Conservation (phyloP, 2,113 vertebrate genomes). For the Eudyptes chrysolophus region DNA sequence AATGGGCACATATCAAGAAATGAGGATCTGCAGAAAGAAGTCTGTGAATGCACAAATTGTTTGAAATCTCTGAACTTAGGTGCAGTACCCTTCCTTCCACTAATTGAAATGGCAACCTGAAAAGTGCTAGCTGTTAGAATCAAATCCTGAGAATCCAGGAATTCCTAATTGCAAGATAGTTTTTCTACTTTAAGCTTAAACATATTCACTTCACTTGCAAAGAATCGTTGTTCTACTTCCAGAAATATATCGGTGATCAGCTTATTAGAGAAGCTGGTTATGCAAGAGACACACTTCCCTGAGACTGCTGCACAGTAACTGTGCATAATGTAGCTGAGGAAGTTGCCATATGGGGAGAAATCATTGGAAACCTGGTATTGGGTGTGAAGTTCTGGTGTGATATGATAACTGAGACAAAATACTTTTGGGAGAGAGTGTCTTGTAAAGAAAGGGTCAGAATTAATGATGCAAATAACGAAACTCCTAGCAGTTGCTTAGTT, state of each 20-base stretch:
- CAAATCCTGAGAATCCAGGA: background rate
- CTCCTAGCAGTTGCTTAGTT: background rate
- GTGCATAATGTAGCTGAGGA: background rate
- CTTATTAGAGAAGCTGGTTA: background rate
- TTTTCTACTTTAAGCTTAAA: background rate
- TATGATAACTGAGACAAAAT: background rate
- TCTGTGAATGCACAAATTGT: background rate
- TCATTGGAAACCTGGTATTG: background rate
- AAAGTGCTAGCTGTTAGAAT: background rate
- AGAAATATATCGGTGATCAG: background rate
- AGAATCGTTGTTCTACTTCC: background rate
- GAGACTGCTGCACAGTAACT: background rate
- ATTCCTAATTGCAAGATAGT: background rate
- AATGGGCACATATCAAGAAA: background rate
- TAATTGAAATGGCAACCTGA: background rate
- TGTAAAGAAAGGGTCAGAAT: slow-evolving; percentile 21
- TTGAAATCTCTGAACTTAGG: background rate
- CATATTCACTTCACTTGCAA: background rate
- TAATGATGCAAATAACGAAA: background rate
- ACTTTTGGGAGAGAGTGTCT: background rate
- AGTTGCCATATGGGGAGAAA: slow-evolving; percentile 3
- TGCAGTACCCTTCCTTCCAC: background rate
- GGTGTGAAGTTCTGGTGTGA: slow-evolving; percentile 14
- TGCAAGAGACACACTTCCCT: background rate
- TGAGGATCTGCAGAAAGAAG: background rate